Evolutionary conservation across 30 jellyfish, hydroid and myxozoan genomes (phyloP), one percentile per base, ranked within the genome.

Genomic region (Turritopsis dohrnii): DNA sequence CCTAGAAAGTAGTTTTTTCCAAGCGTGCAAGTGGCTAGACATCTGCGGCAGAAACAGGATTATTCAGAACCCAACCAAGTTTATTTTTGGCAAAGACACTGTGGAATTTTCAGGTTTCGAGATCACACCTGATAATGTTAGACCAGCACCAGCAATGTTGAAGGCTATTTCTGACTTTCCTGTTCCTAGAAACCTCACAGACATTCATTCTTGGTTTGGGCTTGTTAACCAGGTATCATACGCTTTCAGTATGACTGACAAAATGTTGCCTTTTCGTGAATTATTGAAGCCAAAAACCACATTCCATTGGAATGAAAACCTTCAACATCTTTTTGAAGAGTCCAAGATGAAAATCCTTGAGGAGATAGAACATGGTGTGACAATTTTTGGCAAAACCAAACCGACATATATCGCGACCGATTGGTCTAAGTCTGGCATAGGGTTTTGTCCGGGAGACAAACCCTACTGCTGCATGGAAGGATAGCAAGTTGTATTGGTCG

Each of bases 401-500:
- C 86, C 52, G 4, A 79, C 86, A 21, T 79, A 80, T 9, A 71
- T 79, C 27, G 86, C 86, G 1, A 79, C 77, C 25, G 86, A 81
- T 25, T 16, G 16, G 84, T 81, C 88, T 1, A 81, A 53, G 24
- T 13, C 60, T 5, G 88, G 72, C 5, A 54, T 41, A 30, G 85
- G 87, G 16, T 80, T 16, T 26, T 80, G 87, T 28, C 7, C 87
- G 4, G 26, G 29, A 7, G 71, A 7, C 8, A 7, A 8, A 21
- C 88, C 87, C 7, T 21, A 8, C 71, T 81, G 88, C 66, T 81
- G 88, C 71, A 21, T 1, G 9, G 53, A n/a, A 4, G 88, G 88
- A 21, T 81, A 87, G 88, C 16, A 53, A 29, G 52, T 52, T 9
- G n/a, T 80, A 4, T 29, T 79, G 7, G 16, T 79, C 8, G 81